Percentiles rank a stretch among this genome's conserved stretches.
Conservation (phyloP, 2,797 vertebrate species). For the Lepilemur septentrionalis region DNA sequence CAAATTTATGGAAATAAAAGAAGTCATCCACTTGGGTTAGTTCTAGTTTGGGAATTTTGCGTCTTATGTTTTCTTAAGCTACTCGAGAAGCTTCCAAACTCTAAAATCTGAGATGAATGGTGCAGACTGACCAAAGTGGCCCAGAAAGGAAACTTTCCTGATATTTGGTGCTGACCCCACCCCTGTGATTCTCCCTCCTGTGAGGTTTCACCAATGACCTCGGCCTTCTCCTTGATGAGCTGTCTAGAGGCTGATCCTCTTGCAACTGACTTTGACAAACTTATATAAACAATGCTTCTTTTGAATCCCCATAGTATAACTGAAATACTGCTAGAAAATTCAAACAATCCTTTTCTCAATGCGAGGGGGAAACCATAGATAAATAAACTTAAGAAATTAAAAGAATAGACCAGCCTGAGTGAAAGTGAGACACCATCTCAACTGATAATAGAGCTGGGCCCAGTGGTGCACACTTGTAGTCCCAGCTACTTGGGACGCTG, state of each 20-base stretch:
- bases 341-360: not conserved
- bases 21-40: not conserved
- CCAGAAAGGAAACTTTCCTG: not conserved
- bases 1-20: not conserved
- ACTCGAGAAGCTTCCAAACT: not conserved
- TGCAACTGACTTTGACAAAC: not conserved
- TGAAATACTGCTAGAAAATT: not conserved
- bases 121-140: no score
- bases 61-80: not conserved
- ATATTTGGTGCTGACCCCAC: accelerated
- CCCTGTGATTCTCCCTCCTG: not conserved
- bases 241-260: not conserved
- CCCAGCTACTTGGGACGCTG: no score
- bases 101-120: not conserved
- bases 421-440: no score
- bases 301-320: not conserved
- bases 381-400: not conserved
- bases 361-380: not conserved
- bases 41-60: not conserved
- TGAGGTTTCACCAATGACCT: not conserved
- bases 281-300: not conserved
- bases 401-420: no score
- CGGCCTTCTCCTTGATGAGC: not conserved
- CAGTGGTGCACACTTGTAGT: no score
- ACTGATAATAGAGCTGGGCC: no score